Base-by-base conservation (phyloP, 1,140 invertebrate genomes). In the Cydia strobilella region DNA sequence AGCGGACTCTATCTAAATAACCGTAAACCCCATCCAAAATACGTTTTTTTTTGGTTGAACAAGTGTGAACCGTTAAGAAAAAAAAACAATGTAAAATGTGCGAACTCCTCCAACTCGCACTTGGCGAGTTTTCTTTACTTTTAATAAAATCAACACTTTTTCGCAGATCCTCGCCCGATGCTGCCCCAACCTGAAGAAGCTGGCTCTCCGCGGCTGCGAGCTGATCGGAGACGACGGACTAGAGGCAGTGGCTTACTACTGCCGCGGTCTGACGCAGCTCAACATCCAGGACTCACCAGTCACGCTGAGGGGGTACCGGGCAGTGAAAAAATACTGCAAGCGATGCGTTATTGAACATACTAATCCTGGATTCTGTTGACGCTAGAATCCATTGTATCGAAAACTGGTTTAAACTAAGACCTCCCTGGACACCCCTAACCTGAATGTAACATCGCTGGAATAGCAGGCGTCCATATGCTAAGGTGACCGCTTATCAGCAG, bases 291-390 rank as follows among this genome's bases (percentile, higher is more conserved):
- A 98, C 89, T 98, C 97, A 80, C 96, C 96, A 79, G 96, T 98
- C 72, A 97, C 97, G 0, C 91, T 97, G 31, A 95, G 98, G 82
- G 97, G 97, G 0, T 98, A 98, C 88, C 93, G 96, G 80, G 97
- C 97, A 1, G 97, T 99, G 18, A 98, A 98, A 87, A 97, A 97
- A 84, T 98, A 97, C 86, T 98, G 97, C 88, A 96, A 97, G 82
- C 93, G 96, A 79, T 98, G 97, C 90, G 96, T 98, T 73, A 98
- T 98, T 79, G 97, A 98, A 89, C 97, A 99, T 84, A 98, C 97
- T 0, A 98, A 99, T 93, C 97, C 97, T 63, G 97, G 97, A 27
- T 98, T 99, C 90, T 98, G 95, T 91, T 97, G 84, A 92, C 23
- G 12, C 5, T 59, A 39, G 3, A 59, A 23, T 9, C 5, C 4